phyloP scores from a whole-genome alignment of 2,113 vertebrate genomes.

The Lipotes vexillifer region DNA sequence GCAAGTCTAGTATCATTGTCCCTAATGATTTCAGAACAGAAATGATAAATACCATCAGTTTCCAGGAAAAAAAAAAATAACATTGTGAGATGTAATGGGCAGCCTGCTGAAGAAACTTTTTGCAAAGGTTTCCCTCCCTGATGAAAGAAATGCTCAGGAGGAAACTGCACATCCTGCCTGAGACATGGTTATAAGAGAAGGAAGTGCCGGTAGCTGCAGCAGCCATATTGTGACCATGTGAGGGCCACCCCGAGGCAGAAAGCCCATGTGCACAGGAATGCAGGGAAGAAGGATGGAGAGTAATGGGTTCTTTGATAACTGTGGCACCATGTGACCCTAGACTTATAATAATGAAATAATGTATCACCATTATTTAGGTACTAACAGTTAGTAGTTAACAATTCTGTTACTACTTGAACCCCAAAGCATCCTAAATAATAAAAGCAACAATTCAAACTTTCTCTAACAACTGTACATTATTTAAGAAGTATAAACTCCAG shows the following conservation, averaged over 20 bases:
- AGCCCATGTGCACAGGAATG: not conserved
- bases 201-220: not conserved
- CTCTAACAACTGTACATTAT: not conserved
- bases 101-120: not conserved
- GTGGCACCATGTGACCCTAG: not conserved
- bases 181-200: not conserved
- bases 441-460: not conserved
- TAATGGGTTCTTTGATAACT: not conserved
- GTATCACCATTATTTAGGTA: not conserved
- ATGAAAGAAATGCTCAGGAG: not conserved
- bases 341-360: not conserved
- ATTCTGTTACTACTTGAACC: not conserved
- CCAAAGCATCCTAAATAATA: not conserved
- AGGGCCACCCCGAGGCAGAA: not conserved
- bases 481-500: not conserved
- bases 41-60: not conserved
- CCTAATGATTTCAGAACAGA: not conserved
- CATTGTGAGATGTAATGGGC: not conserved
- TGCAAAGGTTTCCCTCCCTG: not conserved
- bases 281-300: not conserved
- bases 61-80: not conserved
- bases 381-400: not conserved
- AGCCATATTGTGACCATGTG: not conserved
- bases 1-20: not conserved
- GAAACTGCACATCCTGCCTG: not conserved